phyloP scores from a whole-genome alignment of 2,888 invertebrate genomes.

The Siphonodentalium dalli region DNA sequence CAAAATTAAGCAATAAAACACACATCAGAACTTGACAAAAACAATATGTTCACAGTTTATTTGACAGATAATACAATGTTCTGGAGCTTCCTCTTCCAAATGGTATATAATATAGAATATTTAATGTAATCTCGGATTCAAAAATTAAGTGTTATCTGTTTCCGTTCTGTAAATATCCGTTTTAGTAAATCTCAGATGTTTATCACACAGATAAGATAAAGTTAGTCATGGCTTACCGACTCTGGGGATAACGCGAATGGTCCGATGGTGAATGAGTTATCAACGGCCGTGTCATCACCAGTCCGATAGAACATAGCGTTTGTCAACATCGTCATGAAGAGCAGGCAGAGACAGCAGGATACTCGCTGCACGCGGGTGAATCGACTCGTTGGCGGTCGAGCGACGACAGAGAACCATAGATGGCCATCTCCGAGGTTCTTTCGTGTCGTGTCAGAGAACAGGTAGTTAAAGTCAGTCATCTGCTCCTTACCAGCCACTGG shows the following conservation, averaged over 20 bases:
- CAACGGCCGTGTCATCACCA: conserved; percentile 29
- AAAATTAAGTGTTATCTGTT: too few species aligned
- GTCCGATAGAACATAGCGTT: conserved; percentile 44
- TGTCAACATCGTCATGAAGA: conserved; percentile 44
- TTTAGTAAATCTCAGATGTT: not conserved
- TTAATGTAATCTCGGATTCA: too few species aligned
- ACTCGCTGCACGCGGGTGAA: conserved; percentile 61
- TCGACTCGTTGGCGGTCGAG: conserved; percentile 63
- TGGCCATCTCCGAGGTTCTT: conserved; percentile 64
- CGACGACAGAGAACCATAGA: conserved; percentile 66
- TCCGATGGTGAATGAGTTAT: conserved; percentile 63
- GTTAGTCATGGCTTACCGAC: conserved; percentile 65
- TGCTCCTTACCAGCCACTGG: conserved; percentile 63
- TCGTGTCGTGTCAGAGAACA: conserved; percentile 59
- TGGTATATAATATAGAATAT: too few species aligned
- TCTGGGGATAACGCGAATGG: conserved; percentile 66
- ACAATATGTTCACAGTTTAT: too few species aligned
- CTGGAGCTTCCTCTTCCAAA: too few species aligned
- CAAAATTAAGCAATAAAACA: too few species aligned
- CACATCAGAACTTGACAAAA: too few species aligned
- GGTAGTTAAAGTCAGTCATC: conserved; percentile 59
- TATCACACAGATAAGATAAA: not conserved
- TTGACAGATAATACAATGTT: too few species aligned
- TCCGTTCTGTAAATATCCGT: too few species aligned
- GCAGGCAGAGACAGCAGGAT: conserved; percentile 41